Evolutionary conservation across 2,113 vertebrate species (phyloP).

Genomic region (Tragelaphus strepsiceros): DNA sequence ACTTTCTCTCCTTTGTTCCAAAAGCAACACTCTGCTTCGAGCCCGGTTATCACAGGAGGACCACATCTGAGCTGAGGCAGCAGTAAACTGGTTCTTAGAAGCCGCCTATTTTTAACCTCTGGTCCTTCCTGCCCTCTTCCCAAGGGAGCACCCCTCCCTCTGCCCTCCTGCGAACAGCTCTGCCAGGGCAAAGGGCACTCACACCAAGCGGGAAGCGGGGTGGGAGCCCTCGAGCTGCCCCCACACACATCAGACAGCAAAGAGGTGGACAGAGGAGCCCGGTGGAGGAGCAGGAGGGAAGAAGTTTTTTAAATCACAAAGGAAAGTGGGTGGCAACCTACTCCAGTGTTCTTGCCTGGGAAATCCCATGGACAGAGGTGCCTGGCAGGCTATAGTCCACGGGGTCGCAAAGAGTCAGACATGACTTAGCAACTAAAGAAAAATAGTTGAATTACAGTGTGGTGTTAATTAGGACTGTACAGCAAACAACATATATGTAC

Average conservation of each 20-base stretch:
- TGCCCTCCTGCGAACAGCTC: not conserved
- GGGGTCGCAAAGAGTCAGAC: not conserved
- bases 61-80: not conserved
- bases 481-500: not conserved
- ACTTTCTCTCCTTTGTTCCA: not conserved
- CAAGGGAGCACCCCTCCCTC: conserved; percentile 7
- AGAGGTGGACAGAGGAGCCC: not conserved
- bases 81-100: conserved; percentile 4
- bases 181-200: not conserved
- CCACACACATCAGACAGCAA: not conserved
- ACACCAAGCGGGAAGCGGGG: not conserved
- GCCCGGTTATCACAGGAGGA: not conserved
- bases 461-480: not conserved
- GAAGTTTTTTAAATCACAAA: not conserved
- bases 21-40: not conserved
- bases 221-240: not conserved
- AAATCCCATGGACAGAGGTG: not conserved
- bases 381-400: not conserved
- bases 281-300: not conserved
- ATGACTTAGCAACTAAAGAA: not conserved
- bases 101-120: conserved; percentile 43
- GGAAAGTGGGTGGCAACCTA: not conserved
- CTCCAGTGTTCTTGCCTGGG: not conserved
- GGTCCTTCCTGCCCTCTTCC: conserved; percentile 36
- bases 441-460: not conserved